phyloP scores from a whole-genome alignment of 2,888 invertebrate genomes.

The Drosophila kuntzei region DNA sequence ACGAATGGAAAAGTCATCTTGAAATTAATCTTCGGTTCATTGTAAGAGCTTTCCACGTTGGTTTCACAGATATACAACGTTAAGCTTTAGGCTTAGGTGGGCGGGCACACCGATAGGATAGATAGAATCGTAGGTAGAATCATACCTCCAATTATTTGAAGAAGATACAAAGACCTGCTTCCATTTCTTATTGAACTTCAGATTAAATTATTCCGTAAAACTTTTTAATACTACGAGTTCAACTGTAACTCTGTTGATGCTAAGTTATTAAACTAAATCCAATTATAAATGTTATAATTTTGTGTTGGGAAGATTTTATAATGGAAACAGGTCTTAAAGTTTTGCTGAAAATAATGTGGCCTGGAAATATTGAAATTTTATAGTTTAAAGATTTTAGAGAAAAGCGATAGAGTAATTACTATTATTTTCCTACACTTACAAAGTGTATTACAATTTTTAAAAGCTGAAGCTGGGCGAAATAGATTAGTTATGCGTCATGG shows the following conservation, averaged over 20 bases:
- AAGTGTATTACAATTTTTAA: background rate
- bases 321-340: background rate
- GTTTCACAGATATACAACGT: conserved; percentile 50
- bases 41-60: background rate
- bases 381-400: background rate
- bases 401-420: background rate
- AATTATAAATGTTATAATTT: background rate
- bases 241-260: background rate
- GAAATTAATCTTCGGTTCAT: background rate
- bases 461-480: background rate
- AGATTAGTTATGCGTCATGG: background rate
- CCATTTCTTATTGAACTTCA: background rate
- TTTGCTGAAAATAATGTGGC: background rate
- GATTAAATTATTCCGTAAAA: background rate
- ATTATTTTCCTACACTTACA: background rate
- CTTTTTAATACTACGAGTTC: too few species aligned
- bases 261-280: background rate
- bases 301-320: background rate
- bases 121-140: conserved; percentile 7
- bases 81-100: conserved; percentile 27
- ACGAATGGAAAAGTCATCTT: conserved; percentile 61
- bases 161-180: conserved; percentile 1
- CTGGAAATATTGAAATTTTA: conserved; percentile 5
- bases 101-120: conserved; percentile 30
- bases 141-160: background rate